Base-by-base conservation (phyloP, 2,888 invertebrate genomes). In the Eilema sororculum region DNA sequence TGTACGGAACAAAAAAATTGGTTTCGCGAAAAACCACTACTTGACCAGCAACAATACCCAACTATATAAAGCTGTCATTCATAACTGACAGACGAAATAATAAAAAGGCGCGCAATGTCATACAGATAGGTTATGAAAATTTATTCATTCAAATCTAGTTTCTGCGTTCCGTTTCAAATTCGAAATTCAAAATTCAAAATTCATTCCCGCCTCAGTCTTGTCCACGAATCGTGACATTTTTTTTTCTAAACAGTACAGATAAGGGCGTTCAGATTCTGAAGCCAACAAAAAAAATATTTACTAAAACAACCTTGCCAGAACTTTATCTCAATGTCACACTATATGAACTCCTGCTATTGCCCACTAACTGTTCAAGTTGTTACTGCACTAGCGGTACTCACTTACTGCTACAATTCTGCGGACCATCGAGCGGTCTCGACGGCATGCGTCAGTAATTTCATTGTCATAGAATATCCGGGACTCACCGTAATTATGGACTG, bases 361-460 rank as follows among this genome's bases (percentile, higher is more conserved):
- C 20, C 28, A 52, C 52, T 64, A 64, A 52, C 64, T 64, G 64
- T 64, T 64, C 8, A 52, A 46, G 52, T 52, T 64, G 64, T 64
- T 52, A 52, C 25, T 67, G 20, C 20, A 59, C 57, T 59, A 58
- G 41, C 46, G 67, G 59, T 46, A 28, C 10, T 37, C 9, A 24
- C 37, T 37, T 41, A 37, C 22, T 63, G 63, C 22, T 56, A 65
- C 22, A 33, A 16, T 16, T 65, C 22, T 57, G 57, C 37, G 66
- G 66, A 66, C 20, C 37, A 24, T 16, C 58, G 37, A 58, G 66
- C 66, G 66, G 58, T 58, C 41, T 41, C 30, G 12, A n/a, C 60
- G 28, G 20, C n/a, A 33, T 33, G 9, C n/a, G 62, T 41, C 24
- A 24, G 24, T 62, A 41, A 57, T 60, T 67, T 20, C 52, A 52